Evolutionary conservation across 2,113 vertebrate species (phyloP).

Genomic region (Menura novaehollandiae): DNA sequence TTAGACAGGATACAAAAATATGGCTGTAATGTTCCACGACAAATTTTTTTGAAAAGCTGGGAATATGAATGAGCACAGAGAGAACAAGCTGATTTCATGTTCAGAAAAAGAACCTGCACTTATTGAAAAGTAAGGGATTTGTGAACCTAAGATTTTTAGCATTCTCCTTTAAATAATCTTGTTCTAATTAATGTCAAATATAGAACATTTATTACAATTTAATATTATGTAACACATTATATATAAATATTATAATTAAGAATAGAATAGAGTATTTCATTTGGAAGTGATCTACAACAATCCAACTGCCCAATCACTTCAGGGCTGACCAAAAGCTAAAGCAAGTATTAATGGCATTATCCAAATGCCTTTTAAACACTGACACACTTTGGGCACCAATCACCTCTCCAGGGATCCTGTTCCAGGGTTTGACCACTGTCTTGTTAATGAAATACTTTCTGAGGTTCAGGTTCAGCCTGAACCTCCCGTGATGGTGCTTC

Average conservation of each 20-base stretch:
- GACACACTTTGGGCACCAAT: accelerated
- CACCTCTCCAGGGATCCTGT: background rate
- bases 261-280: background rate
- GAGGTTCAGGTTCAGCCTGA: background rate
- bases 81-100: background rate
- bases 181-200: background rate
- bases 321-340: background rate
- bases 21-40: background rate
- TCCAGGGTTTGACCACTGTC: background rate
- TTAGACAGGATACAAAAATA: background rate
- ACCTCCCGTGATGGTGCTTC: background rate
- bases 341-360: background rate
- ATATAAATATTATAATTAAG: background rate
- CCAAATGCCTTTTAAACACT: background rate
- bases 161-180: background rate
- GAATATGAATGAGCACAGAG: background rate
- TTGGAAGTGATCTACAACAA: background rate
- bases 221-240: background rate
- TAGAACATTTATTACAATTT: background rate
- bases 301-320: background rate
- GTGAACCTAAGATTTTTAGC: background rate
- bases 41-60: background rate
- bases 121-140: background rate
- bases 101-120: background rate
- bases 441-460: background rate